Evolutionary conservation across 2,888 invertebrate species (phyloP).

Genomic region (Eugnorisma glareosa): DNA sequence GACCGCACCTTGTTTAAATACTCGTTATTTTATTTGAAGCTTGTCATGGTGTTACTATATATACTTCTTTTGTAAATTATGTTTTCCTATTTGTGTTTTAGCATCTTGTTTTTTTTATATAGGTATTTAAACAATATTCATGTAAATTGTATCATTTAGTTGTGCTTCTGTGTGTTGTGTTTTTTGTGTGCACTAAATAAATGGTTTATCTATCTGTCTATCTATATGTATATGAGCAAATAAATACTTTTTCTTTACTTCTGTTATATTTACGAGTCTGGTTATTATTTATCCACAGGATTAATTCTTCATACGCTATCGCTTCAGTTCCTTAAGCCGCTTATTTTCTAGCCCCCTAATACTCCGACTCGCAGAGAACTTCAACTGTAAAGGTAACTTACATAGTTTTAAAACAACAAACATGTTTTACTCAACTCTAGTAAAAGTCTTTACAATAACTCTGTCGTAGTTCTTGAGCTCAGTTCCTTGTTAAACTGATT

Average conservation of each 20-base stretch:
- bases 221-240: too few species aligned
- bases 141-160: too few species aligned
- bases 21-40: too few species aligned
- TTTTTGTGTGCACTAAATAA: too few species aligned
- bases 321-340: constrained; percentile 8
- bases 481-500: not conserved
- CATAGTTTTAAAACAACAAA: constrained; percentile 25
- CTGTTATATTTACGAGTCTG: not conserved
- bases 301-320: not conserved
- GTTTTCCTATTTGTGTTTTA: too few species aligned
- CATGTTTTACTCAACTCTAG: constrained; percentile 35
- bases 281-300: not conserved
- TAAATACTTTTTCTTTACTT: not conserved
- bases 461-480: not conserved
- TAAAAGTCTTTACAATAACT: constrained; percentile 23
- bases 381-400: constrained; percentile 30
- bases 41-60: too few species aligned
- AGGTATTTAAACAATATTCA: too few species aligned
- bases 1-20: too few species aligned
- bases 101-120: too few species aligned
- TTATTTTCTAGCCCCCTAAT: constrained; percentile 12
- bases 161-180: too few species aligned
- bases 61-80: too few species aligned
- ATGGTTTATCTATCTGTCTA: too few species aligned
- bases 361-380: constrained; percentile 7